phyloP scores from a whole-genome alignment of 2,888 invertebrate species.

The Cosmia pyralina region DNA sequence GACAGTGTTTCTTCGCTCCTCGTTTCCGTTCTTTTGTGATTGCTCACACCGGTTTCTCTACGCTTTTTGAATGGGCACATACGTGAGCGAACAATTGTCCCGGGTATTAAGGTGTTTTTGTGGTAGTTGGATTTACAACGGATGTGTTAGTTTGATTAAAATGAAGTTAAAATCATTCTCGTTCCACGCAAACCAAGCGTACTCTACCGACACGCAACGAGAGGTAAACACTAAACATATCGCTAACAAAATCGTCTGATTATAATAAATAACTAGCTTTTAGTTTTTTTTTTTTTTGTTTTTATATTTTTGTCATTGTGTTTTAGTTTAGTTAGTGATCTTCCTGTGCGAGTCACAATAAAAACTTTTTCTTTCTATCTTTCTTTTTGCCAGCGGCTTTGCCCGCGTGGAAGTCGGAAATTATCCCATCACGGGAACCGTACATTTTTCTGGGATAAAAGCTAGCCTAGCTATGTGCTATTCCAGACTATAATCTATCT shows the following conservation, averaged over 20 bases:
- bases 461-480: no score
- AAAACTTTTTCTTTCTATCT: no score
- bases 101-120: conserved; percentile 78
- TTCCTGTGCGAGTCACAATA: no score
- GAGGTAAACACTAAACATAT: background rate
- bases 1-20: conserved; percentile 83
- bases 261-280: no score
- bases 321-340: no score
- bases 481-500: no score
- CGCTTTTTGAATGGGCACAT: conserved; percentile 80
- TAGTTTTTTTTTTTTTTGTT: no score
- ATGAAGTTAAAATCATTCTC: conserved; percentile 33
- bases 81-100: conserved; percentile 82
- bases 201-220: conserved; percentile 5
- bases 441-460: no score
- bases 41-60: conserved; percentile 77
- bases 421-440: no score
- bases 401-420: no score
- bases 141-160: conserved; percentile 65
- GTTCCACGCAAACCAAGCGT: conserved; percentile 14
- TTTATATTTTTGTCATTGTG: no score
- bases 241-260: conserved; percentile 13
- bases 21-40: conserved; percentile 84
- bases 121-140: conserved; percentile 65
- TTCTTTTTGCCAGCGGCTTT: no score